Conservation (phyloP, 1,140 invertebrate species). For the Pseudachorutes palmiensis region DNA sequence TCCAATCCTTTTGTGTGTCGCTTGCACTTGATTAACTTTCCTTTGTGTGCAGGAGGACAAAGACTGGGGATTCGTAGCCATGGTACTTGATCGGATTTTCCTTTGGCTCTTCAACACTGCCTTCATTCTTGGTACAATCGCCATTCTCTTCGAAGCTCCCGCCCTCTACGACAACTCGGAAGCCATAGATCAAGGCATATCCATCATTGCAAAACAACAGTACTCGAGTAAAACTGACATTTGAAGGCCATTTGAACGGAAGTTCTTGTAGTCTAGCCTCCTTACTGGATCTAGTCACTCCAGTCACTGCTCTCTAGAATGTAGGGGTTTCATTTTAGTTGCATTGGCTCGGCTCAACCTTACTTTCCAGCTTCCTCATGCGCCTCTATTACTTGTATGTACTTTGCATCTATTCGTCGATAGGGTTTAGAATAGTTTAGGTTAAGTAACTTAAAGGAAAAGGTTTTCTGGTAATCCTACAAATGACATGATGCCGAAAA, state of each 20-base stretch:
- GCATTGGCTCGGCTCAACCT: too few species aligned
- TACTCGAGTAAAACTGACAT: too few species aligned
- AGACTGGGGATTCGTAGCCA: constrained; percentile 99
- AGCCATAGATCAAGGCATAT: constrained; percentile 78
- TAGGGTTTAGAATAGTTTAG: neutral
- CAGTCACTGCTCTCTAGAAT: too few species aligned
- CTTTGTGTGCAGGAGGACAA: constrained; percentile 74
- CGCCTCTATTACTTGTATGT: too few species aligned
- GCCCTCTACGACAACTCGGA: constrained; percentile 80
- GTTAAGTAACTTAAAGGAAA: neutral
- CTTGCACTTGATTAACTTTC: too few species aligned
- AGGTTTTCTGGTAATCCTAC: constrained; percentile 2
- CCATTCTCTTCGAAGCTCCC: constrained; percentile 78
- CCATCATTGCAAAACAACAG: constrained; percentile 70
- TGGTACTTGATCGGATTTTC: constrained; percentile 95
- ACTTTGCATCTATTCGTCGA: too few species aligned
- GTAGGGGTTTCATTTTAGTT: too few species aligned
- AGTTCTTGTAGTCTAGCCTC: too few species aligned
- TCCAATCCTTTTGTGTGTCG: too few species aligned
- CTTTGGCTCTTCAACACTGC: constrained; percentile 91
- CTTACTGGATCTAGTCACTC: too few species aligned
- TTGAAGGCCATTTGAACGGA: too few species aligned
- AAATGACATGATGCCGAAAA: neutral
- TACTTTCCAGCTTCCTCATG: constrained; percentile 34
- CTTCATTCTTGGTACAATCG: constrained; percentile 74